Evolutionary conservation across 1,140 invertebrate species (phyloP), one percentile per base, ranked within the genome.

Genomic region (Gonatopus flavifemur): DNA sequence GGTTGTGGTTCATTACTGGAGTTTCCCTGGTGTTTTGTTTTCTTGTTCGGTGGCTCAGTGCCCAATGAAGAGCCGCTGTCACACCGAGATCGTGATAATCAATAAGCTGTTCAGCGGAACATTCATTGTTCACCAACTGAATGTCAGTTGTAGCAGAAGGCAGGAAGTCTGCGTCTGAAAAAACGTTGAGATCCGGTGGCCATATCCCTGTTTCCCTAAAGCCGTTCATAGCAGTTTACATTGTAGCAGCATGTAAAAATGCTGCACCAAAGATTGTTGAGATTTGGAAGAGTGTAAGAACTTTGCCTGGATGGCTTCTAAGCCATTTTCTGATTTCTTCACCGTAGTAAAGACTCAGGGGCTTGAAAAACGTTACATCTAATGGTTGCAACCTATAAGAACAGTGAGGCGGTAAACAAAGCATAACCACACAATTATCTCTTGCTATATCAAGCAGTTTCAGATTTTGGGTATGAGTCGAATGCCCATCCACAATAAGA

Each of bases 401-500:
- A n/a, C n/a, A n/a, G n/a, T n/a, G n/a, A n/a, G n/a, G n/a, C n/a
- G n/a, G n/a, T n/a, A n/a, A n/a, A n/a, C n/a, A n/a, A n/a, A 77
- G 19, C 20, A 79, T 57, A 10, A 62, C 52, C 1, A 74, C 56
- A 16, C 64, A 42, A 64, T 74, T 69, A 52, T 71, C 50, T 39
- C 58, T 55, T 36, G 69, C 64, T 10, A 61, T 28, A 24, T 69
- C 55, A 32, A 77, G 66, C 0, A 70, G 39, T 8, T 74, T 66
- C 13, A 78, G 44, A 59, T 70, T 79, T 48, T 62, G 58, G 16
- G 64, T 72, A 49, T 76, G 68, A 9, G 59, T 69, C 13, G 44
- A 51, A 56, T 78, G 69, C 6, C 70, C 73, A 68, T 77, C 68
- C 31, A 76, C 52, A 28, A 77, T 37, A 7, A 76, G 52, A 9